These are phyloP conservation scores for Heteronetta atricapilla DNA, from an alignment of 2,113 vertebrate species.

Conservation along the genomic window DNA sequence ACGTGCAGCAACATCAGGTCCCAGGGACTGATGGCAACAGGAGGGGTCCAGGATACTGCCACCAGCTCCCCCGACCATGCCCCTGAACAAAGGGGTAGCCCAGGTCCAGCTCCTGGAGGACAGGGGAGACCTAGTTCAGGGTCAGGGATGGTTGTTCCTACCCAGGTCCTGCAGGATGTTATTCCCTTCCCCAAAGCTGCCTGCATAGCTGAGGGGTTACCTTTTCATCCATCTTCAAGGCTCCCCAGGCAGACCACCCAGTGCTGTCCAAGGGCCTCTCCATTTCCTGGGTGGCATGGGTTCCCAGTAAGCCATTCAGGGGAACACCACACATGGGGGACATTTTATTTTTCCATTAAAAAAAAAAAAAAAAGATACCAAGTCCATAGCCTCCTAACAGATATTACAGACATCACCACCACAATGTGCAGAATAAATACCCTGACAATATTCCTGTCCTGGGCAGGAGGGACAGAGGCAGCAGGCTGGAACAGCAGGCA, in stretches of 20 bases:
- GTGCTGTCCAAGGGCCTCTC: not conserved
- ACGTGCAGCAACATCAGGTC: not conserved
- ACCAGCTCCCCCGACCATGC: not conserved
- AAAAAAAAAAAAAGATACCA: constrained; percentile 71
- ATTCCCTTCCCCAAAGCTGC: not conserved
- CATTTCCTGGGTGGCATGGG: not conserved
- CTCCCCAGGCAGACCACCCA: not conserved
- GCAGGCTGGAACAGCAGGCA: not conserved
- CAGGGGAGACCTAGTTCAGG: not conserved
- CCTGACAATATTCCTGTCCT: not conserved
- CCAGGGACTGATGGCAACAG: not conserved
- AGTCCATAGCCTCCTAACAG: constrained; percentile 59
- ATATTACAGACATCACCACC: constrained; percentile 48
- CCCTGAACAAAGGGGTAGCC: not conserved
- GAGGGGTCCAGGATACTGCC: not conserved
- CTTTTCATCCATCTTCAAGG: not conserved
- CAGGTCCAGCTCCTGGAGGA: not conserved
- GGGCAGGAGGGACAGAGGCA: not conserved
- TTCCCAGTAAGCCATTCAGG: rapidly evolving
- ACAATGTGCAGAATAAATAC: constrained; percentile 40
- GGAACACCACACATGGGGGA: not conserved
- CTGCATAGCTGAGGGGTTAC: not conserved
- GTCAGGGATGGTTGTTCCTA: not conserved
- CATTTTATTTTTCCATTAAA: constrained; percentile 71
- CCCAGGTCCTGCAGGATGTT: not conserved